These are phyloP conservation scores for Xyliphius kryptos DNA, from an alignment of 2,113 vertebrate genomes.

Conservation along the genomic window DNA sequence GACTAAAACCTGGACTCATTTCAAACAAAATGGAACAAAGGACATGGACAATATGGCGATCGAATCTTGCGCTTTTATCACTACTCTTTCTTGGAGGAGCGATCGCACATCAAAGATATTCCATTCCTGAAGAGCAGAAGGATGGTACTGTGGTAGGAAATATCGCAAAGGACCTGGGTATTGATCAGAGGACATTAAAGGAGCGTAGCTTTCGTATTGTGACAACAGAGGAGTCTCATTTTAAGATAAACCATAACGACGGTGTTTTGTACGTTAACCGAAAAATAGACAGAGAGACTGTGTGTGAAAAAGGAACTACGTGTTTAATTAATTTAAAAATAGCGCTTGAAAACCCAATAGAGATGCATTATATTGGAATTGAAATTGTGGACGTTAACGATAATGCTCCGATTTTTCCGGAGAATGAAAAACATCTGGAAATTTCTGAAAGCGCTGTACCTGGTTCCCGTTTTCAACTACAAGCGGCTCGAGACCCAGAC, in stretches of 20 bases:
- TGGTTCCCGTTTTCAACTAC: constrained; percentile 50
- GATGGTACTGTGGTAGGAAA: no score
- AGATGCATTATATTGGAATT: no score
- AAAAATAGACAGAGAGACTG: constrained; percentile 45
- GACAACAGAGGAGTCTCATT: constrained; percentile 28
- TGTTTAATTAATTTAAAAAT: constrained; percentile 48
- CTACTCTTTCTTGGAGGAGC: constrained; percentile 42
- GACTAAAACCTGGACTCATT: neutral
- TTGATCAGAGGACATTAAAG: no score
- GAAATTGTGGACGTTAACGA: no score
- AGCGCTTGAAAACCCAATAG: no score
- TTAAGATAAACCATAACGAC: constrained; percentile 48
- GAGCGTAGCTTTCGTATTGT: constrained; percentile 45
- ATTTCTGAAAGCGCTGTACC: constrained; percentile 42
- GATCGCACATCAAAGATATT: constrained; percentile 59
- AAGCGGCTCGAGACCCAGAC: constrained; percentile 51
- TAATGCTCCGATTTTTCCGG: constrained; percentile 51
- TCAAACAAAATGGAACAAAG: constrained; percentile 54
- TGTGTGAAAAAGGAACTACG: constrained; percentile 38
- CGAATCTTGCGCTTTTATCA: constrained; percentile 13
- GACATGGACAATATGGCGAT: neutral
- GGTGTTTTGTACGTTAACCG: no score
- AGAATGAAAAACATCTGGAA: constrained; percentile 49
- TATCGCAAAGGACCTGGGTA: no score
- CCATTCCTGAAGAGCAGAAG: no score